A percentile compares a stretch with the other conserved stretches of the same genome.
Evolutionary conservation across 2,888 invertebrate genomes (phyloP).

Genomic region (Papilio demoleus): DNA sequence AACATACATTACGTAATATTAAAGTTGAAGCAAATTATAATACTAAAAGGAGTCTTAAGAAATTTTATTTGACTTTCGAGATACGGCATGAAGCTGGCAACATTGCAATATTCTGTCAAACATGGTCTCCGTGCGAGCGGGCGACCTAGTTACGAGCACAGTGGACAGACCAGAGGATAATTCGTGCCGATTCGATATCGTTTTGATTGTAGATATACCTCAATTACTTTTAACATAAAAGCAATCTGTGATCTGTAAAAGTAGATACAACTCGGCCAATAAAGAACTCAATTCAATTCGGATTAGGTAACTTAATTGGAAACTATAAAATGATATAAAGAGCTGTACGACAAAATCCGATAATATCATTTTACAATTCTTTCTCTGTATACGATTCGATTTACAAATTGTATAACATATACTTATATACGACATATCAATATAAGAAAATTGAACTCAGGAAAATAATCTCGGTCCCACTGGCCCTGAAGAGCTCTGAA

Average conservation of each 20-base stretch:
- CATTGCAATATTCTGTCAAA: constrained; percentile 28
- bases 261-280: constrained; percentile 11
- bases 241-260: constrained; percentile 15
- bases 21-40: constrained; percentile 14
- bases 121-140: constrained; percentile 4
- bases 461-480: no score
- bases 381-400: not conserved
- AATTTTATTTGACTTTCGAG: constrained; percentile 30
- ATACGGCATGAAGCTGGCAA: constrained; percentile 28
- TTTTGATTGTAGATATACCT: constrained; percentile 16
- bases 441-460: no score
- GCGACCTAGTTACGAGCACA: constrained; percentile 26
- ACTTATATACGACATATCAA: no score
- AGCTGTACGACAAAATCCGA: not conserved
- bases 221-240: constrained; percentile 13
- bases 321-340: not conserved
- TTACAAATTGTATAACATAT: not conserved
- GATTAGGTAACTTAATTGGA: constrained; percentile 15
- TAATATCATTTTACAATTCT: not conserved
- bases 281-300: constrained; percentile 12
- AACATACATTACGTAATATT: constrained; percentile 17
- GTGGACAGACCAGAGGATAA: constrained; percentile 18
- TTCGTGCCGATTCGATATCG: constrained; percentile 3
- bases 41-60: constrained; percentile 30
- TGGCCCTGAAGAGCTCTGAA: no score